Evolutionary conservation across 1,140 invertebrate species (phyloP).

Genomic region (Tribolium castaneum): DNA sequence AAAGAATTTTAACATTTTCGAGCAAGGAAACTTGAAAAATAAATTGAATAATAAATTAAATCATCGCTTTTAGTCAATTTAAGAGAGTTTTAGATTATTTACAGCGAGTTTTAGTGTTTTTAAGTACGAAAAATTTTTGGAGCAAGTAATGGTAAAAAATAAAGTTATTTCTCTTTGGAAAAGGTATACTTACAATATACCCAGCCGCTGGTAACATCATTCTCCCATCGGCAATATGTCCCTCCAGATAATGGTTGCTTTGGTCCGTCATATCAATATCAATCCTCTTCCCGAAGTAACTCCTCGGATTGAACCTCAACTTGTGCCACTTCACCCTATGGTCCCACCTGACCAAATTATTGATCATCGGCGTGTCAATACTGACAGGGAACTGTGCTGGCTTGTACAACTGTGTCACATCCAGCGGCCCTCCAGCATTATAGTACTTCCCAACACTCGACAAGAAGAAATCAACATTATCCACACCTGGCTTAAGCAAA

Average conservation of each 20-base stretch:
- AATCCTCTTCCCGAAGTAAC: conserved; percentile 59
- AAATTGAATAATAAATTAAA: too few relatives aligned
- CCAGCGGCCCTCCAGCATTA: conserved; percentile 71
- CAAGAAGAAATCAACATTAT: conserved; percentile 35
- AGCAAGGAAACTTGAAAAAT: too few relatives aligned
- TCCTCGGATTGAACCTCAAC: not conserved
- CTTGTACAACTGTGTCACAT: conserved; percentile 72
- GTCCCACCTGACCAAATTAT: conserved; percentile 78
- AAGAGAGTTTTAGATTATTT: too few relatives aligned
- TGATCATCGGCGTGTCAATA: conserved; percentile 77
- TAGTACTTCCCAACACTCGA: conserved; percentile 69
- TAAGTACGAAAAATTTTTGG: too few relatives aligned
- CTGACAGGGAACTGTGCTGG: conserved; percentile 77
- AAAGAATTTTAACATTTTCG: too few relatives aligned
- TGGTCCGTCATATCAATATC: conserved; percentile 65
- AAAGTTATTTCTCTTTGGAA: too few relatives aligned
- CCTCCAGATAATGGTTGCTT: conserved; percentile 71
- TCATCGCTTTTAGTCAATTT: too few relatives aligned
- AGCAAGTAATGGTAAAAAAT: too few relatives aligned
- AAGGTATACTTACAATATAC: conserved; percentile 6
- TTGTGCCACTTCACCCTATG: conserved; percentile 69
- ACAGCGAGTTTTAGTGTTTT: too few relatives aligned
- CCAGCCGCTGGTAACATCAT: conserved; percentile 9
- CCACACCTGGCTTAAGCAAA: not conserved
- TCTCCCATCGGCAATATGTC: conserved; percentile 76